Evolutionary conservation across 2,797 vertebrate species (phyloP).

Genomic region (Hozukius guyotensis): DNA sequence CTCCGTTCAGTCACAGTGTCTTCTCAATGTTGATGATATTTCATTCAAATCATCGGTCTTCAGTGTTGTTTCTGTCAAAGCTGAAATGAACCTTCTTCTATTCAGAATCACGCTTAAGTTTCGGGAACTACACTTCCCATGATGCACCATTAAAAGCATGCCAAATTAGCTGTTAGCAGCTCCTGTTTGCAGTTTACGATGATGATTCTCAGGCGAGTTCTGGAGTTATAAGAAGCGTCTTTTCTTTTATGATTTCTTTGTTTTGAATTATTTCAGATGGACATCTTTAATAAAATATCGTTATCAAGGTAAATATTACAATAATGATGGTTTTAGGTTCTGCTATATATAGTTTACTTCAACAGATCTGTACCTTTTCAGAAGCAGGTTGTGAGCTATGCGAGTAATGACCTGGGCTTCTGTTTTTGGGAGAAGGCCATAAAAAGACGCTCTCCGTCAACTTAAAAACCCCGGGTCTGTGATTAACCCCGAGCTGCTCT

Average conservation of each 20-base stretch:
- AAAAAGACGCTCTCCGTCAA: slow-evolving; percentile 44
- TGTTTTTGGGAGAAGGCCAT: slow-evolving; percentile 58
- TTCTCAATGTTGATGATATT: background rate
- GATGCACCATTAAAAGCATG: background rate
- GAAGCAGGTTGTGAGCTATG: slow-evolving; percentile 12
- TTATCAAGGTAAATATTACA: too few relatives aligned
- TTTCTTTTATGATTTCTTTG: too few relatives aligned
- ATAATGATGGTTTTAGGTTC: too few relatives aligned
- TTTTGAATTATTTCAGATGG: too few relatives aligned
- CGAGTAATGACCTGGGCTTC: slow-evolving; percentile 60
- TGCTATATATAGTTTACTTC: too few relatives aligned
- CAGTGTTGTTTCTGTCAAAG: background rate
- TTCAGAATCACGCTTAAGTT: background rate
- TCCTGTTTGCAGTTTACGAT: background rate
- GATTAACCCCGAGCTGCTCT: slow-evolving; percentile 70
- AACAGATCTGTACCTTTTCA: too few relatives aligned
- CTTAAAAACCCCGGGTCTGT: slow-evolving; percentile 53
- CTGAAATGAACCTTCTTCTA: background rate
- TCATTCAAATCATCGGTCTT: background rate
- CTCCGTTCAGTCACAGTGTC: background rate
- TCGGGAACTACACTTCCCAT: background rate
- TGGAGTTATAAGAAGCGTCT: background rate
- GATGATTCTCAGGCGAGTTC: background rate
- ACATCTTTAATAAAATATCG: too few relatives aligned
- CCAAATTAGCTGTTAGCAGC: background rate